Evolutionary conservation across 2,888 invertebrate genomes (phyloP).

Genomic region (Desoria tigrina): DNA sequence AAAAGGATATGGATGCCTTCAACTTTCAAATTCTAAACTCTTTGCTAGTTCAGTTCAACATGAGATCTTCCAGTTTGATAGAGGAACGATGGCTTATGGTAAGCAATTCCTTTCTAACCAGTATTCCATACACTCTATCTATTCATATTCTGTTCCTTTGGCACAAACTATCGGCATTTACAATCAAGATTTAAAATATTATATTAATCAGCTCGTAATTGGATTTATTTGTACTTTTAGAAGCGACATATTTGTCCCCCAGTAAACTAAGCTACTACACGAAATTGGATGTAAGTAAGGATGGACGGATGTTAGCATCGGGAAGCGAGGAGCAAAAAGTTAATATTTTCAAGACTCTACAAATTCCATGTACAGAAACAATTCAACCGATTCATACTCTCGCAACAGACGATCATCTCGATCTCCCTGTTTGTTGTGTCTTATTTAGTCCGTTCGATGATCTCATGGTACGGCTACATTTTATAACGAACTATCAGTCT

Average conservation of each 20-base stretch:
- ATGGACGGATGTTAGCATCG: slow-evolving; percentile 1
- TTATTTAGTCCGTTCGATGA: slow-evolving; percentile 11
- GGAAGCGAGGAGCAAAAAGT: slow-evolving; percentile 2
- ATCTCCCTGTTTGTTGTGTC: slow-evolving; percentile 11
- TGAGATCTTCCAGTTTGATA: slow-evolving; percentile 15
- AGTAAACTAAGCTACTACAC: slow-evolving; percentile 5
- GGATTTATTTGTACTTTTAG: background rate
- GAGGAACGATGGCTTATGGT: slow-evolving; percentile 6
- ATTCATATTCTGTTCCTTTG: background rate
- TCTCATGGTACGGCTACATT: background rate
- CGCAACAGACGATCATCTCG: background rate
- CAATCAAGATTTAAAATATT: too few species aligned
- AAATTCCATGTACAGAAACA: background rate
- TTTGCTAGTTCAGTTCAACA: slow-evolving; percentile 6
- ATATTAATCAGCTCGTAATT: background rate
- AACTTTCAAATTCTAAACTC: slow-evolving; percentile 1
- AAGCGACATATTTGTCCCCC: background rate
- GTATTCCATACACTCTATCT: background rate
- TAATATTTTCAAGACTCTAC: slow-evolving; percentile 5
- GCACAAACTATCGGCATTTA: too few species aligned
- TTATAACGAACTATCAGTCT: too few species aligned
- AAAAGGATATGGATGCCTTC: slow-evolving; percentile 8
- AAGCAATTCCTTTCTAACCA: background rate
- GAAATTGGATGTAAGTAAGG: slow-evolving; percentile 6
- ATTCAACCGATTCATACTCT: background rate